Evolutionary conservation across 2,888 invertebrate genomes (phyloP).

Genomic region (Opisthograptis luteolata): DNA sequence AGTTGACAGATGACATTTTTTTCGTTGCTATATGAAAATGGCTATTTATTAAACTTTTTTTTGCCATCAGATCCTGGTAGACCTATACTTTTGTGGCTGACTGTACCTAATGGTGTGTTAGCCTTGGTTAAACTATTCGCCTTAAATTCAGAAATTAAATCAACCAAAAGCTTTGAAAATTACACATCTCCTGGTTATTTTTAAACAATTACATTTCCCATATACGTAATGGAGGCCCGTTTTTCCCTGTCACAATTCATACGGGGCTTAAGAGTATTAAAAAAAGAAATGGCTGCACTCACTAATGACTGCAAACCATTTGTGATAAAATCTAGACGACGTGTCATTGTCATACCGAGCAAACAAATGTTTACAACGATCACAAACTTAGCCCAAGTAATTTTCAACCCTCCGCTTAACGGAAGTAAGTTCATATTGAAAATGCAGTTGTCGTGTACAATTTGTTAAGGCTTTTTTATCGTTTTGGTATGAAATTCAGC

Average conservation of each 20-base stretch:
- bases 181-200: neutral
- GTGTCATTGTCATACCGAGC: conserved; percentile 61
- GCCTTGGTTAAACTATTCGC: too few relatives aligned
- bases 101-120: too few relatives aligned
- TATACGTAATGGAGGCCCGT: conserved; percentile 12
- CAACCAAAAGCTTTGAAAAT: neutral
- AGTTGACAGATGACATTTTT: too few relatives aligned
- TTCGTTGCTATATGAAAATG: too few relatives aligned
- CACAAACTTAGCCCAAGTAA: conserved; percentile 22
- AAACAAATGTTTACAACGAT: conserved; percentile 48
- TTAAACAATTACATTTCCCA: neutral
- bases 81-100: too few relatives aligned
- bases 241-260: conserved; percentile 22
- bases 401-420: conserved; percentile 14
- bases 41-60: too few relatives aligned
- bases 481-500: conserved; percentile 41
- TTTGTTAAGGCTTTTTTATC: conserved; percentile 44
- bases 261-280: conserved; percentile 11
- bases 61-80: too few relatives aligned
- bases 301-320: conserved; percentile 64
- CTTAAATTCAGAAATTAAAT: too few relatives aligned
- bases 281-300: conserved; percentile 34
- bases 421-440: conserved; percentile 12
- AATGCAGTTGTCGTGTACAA: conserved; percentile 11
- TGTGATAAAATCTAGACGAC: conserved; percentile 64